Evolutionary conservation across 2,888 invertebrate species (phyloP), one percentile per base, ranked within the genome.

Genomic region (Phorcus lineatus): DNA sequence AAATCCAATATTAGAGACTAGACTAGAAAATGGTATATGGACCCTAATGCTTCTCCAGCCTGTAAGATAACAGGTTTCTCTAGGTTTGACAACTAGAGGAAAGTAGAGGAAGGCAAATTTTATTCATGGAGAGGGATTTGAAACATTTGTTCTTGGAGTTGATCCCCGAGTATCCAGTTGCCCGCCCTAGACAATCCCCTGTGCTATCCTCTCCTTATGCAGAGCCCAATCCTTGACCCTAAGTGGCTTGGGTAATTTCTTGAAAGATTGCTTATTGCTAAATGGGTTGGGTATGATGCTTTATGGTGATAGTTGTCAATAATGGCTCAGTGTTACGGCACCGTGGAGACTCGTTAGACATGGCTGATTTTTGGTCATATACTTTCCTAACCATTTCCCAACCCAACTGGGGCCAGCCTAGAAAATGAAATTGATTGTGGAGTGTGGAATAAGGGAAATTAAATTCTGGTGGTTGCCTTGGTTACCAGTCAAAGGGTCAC

Each of bases 401-500:
- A 22, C 62, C 36, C 67, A 77, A 31, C 28, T 54, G 55, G 54
- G 77, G 74, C 40, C 80, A 36, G 62, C 53, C 40, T 54, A 74
- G 78, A 78, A 78, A 81, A 78, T 78, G 75, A 76, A 76, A 81
- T 81, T 57, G 36, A 74, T 74, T 62, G 78, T 52, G 24, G 66
- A 67, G 52, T 47, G 78, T 62, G 40, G 78, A 57, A 31, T 57
- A 78, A 57, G 70, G 80, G 78, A 81, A 81, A 78, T 81, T 78
- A 78, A 78, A 31, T 75, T 77, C 74, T 75, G 66, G 55, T 52
- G 54, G 78, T 81, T 75, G 74, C 78, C 78, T 74, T 81, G 81
- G 78, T 74, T 24, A 81, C 81, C 62, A 70, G 70, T 70, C 36
- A 36, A 70, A 70, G 70, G 70, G 70, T 70, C 70, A 70, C 36